phyloP scores from a whole-genome alignment of 2,797 vertebrate genomes.

The Sebastes oblongus region DNA sequence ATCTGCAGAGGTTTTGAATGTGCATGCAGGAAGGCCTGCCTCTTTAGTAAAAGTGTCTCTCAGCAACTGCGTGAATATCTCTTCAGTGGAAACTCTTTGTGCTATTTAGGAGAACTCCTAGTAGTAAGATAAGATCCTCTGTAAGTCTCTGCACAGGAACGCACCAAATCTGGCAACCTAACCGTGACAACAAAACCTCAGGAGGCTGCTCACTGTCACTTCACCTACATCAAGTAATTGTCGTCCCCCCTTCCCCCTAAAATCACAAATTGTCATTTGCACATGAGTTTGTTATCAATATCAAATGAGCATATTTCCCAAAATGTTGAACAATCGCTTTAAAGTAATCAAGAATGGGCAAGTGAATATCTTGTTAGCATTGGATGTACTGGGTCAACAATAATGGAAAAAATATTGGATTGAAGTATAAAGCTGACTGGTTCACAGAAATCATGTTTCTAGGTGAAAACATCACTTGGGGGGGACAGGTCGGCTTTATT shows the following conservation, averaged over 20 bases:
- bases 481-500: not conserved
- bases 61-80: not conserved
- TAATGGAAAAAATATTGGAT: not conserved
- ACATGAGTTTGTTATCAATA: not conserved
- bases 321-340: not conserved
- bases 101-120: not conserved
- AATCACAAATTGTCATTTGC: not conserved
- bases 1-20: no score
- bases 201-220: not conserved
- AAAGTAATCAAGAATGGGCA: not conserved
- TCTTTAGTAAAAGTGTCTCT: not conserved
- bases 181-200: not conserved
- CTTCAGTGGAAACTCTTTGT: not conserved
- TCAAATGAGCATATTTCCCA: not conserved
- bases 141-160: not conserved
- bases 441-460: not conserved
- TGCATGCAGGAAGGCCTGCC: not conserved
- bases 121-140: not conserved
- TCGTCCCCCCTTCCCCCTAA: no score
- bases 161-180: not conserved
- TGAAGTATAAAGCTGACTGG: not conserved
- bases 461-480: not conserved
- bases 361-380: not conserved
- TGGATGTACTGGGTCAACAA: not conserved
- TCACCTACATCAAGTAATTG: not conserved